Base-by-base conservation (phyloP, 2,797 vertebrate genomes). In the Craterocephalus amniculus region DNA sequence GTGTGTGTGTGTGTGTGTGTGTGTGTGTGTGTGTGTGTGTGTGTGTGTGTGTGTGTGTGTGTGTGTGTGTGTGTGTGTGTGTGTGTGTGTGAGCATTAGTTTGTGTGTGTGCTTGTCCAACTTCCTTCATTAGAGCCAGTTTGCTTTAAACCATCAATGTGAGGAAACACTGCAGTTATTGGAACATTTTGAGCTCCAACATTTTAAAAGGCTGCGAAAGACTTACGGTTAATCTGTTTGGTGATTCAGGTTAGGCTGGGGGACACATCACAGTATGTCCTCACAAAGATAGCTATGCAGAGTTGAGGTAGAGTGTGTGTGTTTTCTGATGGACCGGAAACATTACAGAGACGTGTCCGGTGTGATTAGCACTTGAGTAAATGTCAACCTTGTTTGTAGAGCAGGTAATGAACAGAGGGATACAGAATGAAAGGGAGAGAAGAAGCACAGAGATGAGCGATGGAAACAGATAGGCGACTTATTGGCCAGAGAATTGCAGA, bases 301-400 rank as follows among this genome's bases (percentile, higher is more conserved):
- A 48, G 6, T 48, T 48, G 43, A 40, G 38, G 38, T 10, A 10
- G n/a, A 12, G 22, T 63, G 70, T 52, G 73, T 58, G 75, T 65
- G 55, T 56, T 31, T 58, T 60, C 70, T 74, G 72, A 67, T 34
- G 76, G 68, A 80, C 78, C 64, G 74, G 81, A 88, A 85, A 89
- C 83, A 88, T 85, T 68, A 74, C 66, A 72, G 54, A 80, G 83
- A 81, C 73, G 29, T 86, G 83, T 80, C 78, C 52, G 57, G 76
- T 75, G 76, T 73, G 79, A 89, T 89, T 90, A 91, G 77, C 82
- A 76, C 87, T 83, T 82, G 82, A 83, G 84, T 81, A 91, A 89
- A 91, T 89, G 84, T 89, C 88, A 88, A 52, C 76, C 70, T 74
- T 89, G 82, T 90, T 90, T 90, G 83, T 64, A 63, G 52, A 62